Base-by-base conservation (phyloP, 1,140 invertebrate species). In the Trissolcus basalis region DNA sequence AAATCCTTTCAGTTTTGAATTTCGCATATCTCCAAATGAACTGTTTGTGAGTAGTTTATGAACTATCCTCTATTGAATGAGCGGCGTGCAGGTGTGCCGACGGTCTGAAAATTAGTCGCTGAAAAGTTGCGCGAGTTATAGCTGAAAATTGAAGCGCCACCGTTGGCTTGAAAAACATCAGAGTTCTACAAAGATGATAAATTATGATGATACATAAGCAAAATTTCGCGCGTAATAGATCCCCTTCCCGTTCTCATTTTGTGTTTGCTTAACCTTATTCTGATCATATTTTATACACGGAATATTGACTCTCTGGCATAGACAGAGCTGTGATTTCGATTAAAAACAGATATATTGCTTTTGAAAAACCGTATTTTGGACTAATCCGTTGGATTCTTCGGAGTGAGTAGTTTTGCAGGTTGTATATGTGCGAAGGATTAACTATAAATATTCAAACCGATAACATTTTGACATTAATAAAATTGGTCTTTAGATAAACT, bases 61-160 rank as follows among this genome's bases (percentile, higher is more conserved):
- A 67, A 60, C 50, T 61, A 67, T 73, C 19, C 6, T 73, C 67
- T 67, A 67, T 73, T 60, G 54, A 65, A 73, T 67, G 61, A 27
- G 19, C 19, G 19, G 61, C 36, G 56, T 60, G 70, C 70, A 67
- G 70, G 70, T 73, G 70, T 50, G 27, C 10, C 14, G 19, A 27
- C 19, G 19, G 2, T 27, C 61, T 60, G 60, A 54, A 44, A 59
- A 27, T 45, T 61, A 67, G 70, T 67, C 67, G 44, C 32, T 45
- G 61, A 60, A 65, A 73, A 73, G 61, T 67, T 61, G 51, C 48
- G 6, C 43, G 13, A 35, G 39, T 32, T 60, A 67, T 27, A 27
- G 19, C 41, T 73, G 70, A 65, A 73, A 65, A 73, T 73, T 65
- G 49, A 65, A 51, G 2, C 6, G 6, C 58, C 32, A 5, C 44